These are phyloP conservation scores for Syrrhaptes paradoxus DNA, from an alignment of 2,113 vertebrate genomes.

Conservation along the genomic window DNA sequence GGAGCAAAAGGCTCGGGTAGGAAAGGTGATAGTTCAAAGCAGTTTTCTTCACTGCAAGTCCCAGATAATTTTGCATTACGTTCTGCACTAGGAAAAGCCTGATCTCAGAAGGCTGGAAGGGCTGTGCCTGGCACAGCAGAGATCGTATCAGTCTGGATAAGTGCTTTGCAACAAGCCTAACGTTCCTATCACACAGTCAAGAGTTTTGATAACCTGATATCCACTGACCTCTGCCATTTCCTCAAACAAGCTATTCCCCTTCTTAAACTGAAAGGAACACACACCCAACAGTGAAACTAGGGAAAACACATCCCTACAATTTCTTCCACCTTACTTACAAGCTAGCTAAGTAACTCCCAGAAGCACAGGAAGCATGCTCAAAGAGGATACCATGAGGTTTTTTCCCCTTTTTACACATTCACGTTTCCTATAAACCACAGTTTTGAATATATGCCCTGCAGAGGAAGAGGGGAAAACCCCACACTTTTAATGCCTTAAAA, in stretches of 20 bases:
- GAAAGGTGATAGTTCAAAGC: background rate
- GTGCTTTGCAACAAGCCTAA: background rate
- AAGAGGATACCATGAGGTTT: background rate
- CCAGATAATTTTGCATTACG: background rate
- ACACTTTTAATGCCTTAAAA: background rate
- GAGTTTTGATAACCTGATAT: background rate
- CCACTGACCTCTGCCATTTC: background rate
- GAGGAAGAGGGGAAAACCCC: rapidly evolving
- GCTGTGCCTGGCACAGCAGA: background rate
- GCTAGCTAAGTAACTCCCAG: background rate
- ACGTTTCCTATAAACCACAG: background rate
- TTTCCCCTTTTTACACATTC: background rate
- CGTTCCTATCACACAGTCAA: background rate
- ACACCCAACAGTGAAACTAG: background rate
- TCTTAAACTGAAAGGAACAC: background rate
- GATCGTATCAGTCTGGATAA: background rate
- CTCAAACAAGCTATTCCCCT: background rate
- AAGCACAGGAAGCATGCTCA: background rate
- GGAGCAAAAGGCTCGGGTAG: background rate
- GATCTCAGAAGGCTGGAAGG: background rate
- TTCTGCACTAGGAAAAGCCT: background rate
- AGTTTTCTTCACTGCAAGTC: background rate
- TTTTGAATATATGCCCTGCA: background rate
- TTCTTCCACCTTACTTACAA: background rate
- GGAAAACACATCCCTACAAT: background rate